These are phyloP conservation scores for Phyto melanocephala DNA, from an alignment of 2,888 invertebrate species.

Conservation along the genomic window DNA sequence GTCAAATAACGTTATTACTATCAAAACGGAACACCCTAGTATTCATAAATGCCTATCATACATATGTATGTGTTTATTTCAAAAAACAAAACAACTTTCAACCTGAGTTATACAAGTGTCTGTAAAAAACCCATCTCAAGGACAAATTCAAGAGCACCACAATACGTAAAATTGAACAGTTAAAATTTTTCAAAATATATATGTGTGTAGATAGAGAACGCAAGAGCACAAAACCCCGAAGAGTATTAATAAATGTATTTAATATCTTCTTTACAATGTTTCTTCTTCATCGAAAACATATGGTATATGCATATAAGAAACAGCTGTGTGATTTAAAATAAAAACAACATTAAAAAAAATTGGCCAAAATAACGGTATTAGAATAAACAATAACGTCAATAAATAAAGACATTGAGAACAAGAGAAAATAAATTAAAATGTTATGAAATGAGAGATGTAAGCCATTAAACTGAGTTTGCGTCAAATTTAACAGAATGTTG, in stretches of 20 bases:
- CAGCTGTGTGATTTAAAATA: conserved; percentile 48
- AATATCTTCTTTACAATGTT: too few species aligned
- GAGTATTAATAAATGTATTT: conserved; percentile 6
- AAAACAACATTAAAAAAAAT: background rate
- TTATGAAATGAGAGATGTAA: background rate
- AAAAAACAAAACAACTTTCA: conserved; percentile 15
- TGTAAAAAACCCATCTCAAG: conserved; percentile 62
- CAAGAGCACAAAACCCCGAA: background rate
- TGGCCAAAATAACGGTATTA: conserved; percentile 5
- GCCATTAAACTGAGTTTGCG: conserved; percentile 23
- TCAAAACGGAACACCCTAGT: too few species aligned
- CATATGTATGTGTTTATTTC: background rate
- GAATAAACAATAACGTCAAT: conserved; percentile 1
- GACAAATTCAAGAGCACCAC: conserved; percentile 59
- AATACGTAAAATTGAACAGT: conserved; percentile 8
- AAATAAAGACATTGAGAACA: conserved; percentile 7
- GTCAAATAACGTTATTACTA: too few species aligned
- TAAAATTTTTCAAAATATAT: conserved; percentile 12
- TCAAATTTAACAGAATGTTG: conserved; percentile 15
- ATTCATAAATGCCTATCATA: too few species aligned
- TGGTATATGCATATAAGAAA: conserved; percentile 39
- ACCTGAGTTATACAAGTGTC: background rate
- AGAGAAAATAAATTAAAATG: background rate
- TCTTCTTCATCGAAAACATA: conserved; percentile 19
- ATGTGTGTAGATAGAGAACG: background rate